Percentiles rank a stretch among this genome's conserved stretches.
Evolutionary conservation across 2,797 vertebrate genomes (phyloP).

Genomic region (Otolemur crassicaudatus): DNA sequence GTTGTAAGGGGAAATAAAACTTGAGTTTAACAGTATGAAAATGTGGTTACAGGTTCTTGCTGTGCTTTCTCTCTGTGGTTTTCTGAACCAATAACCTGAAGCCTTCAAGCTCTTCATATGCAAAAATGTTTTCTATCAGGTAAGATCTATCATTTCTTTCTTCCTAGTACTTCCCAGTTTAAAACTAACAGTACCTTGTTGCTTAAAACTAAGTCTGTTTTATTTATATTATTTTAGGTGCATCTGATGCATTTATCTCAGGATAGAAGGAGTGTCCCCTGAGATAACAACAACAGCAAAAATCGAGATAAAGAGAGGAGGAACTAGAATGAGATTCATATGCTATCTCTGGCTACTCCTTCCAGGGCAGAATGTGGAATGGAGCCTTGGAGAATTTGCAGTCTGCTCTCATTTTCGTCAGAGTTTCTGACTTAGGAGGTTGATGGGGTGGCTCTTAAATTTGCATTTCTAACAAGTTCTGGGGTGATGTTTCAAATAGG

Average conservation of each 20-base stretch:
- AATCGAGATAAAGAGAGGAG: background rate
- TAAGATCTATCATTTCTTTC: background rate
- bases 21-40: background rate
- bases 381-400: background rate
- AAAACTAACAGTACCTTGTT: background rate
- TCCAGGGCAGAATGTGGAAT: background rate
- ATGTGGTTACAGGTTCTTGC: background rate
- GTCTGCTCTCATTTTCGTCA: background rate
- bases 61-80: background rate
- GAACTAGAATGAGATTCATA: background rate
- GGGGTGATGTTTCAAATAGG: background rate
- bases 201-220: background rate
- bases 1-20: background rate
- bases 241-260: constrained; percentile 30
- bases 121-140: background rate
- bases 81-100: background rate
- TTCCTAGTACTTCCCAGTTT: background rate
- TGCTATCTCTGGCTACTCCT: background rate
- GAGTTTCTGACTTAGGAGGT: background rate
- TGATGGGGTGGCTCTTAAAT: background rate
- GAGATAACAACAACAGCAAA: background rate
- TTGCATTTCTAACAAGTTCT: constrained; percentile 16
- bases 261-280: background rate
- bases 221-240: background rate
- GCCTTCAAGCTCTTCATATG: background rate